Evolutionary conservation across 2,888 invertebrate genomes (phyloP).

Genomic region (Pediacus dermestoides): DNA sequence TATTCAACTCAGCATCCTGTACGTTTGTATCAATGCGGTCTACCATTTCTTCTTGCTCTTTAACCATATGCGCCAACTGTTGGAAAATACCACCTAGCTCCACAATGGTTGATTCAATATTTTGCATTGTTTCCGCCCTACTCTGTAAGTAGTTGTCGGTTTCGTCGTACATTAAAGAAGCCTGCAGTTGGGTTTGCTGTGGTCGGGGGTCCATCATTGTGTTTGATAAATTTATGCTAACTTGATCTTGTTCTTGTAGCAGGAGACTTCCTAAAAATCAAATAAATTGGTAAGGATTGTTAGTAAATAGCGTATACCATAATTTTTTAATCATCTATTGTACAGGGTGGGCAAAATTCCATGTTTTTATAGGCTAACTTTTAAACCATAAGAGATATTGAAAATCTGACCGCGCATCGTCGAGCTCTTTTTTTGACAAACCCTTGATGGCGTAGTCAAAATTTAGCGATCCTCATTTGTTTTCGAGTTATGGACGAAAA

Average conservation of each 20-base stretch:
- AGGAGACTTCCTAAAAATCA: slow-evolving; percentile 41
- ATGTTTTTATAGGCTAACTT: too few species aligned
- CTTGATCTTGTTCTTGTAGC: slow-evolving; percentile 63
- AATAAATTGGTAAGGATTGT: too few species aligned
- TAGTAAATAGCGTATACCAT: too few species aligned
- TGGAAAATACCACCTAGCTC: slow-evolving; percentile 98
- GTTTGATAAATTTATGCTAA: slow-evolving; percentile 80
- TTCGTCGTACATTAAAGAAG: slow-evolving; percentile 77
- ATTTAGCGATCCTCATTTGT: too few species aligned
- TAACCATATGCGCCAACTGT: slow-evolving; percentile 94
- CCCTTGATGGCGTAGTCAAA: too few species aligned
- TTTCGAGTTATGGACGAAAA: too few species aligned
- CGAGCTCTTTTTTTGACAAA: too few species aligned
- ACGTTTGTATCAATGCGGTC: slow-evolving; percentile 97
- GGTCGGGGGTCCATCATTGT: slow-evolving; percentile 47
- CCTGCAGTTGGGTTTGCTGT: slow-evolving; percentile 55
- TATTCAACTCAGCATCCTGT: slow-evolving; percentile 91
- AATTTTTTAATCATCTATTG: too few species aligned
- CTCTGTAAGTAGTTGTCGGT: slow-evolving; percentile 87
- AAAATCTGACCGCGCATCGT: too few species aligned
- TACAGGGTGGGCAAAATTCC: too few species aligned
- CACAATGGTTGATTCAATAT: slow-evolving; percentile 97
- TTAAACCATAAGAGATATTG: too few species aligned
- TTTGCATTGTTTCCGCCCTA: slow-evolving; percentile 97
- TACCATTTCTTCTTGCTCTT: slow-evolving; percentile 97